Evolutionary conservation across 2,797 vertebrate genomes (phyloP), one percentile per base, ranked within the genome.

Genomic region (Crax fasciolata): DNA sequence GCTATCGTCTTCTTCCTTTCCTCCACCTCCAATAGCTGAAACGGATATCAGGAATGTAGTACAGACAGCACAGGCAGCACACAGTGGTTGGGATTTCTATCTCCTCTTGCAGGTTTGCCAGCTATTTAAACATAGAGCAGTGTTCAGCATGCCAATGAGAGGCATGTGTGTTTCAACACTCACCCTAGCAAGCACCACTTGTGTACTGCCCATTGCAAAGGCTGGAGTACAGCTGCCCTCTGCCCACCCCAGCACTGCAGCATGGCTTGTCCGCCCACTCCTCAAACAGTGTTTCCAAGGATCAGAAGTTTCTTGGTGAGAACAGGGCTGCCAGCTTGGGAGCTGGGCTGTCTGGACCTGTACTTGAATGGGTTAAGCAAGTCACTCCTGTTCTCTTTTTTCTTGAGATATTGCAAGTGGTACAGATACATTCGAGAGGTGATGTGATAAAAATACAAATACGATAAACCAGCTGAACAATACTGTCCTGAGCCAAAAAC

Each of bases 361-460:
- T 5, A 62, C 15, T 4, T 71, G 6, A 82, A 93, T 0, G 19
- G 38, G 67, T 93, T 93, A 91, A 95, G 23, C 92, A 90, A 95
- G 16, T 74, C 52, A 38, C 11, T 94, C 23, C 14, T 84, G 74
- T 80, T 83, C 78, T 87, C 44, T 75, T 75, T 89, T 89, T 79
- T 58, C 75, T 41, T 71, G 67, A 86, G 87, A 90, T 88, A 94
- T 30, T 49, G n/a, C 13, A 19, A 51, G 67, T 71, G 68, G 51
- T 38, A 46, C 43, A 88, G 80, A 90, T 79, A 88, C 52, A 68
- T 82, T 95, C 94, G 87, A 95, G 93, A 94, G 59, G 77, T 54
- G 74, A 82, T 39, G 59, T 82, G 92, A 94, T 93, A 94, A 94
- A 93, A 94, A 86, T 41, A 74, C 74, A 38, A 88, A 19, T 65